Base-by-base conservation (phyloP, 2,113 vertebrate genomes). In the Piaya cayana region DNA sequence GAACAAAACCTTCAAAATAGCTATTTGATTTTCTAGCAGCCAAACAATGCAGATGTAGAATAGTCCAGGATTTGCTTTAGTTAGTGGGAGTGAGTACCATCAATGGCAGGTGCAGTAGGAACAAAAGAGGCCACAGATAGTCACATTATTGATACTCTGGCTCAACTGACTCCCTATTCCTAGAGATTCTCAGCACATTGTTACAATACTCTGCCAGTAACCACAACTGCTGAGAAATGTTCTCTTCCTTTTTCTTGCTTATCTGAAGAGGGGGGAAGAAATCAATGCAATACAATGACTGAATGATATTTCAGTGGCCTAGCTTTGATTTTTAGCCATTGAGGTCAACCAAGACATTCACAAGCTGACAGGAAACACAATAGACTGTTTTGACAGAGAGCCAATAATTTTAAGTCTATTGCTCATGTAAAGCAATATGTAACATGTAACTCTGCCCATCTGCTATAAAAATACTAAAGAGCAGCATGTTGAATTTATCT, bases 241-340 rank as follows among this genome's bases (percentile, higher is more conserved):
- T 96, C 92, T 72, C n/a, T 92, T 96, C 60, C 14, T n/a, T 71
- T 39, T 88, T 92, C 77, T 92, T 84, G 64, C 94, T 94, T 78
- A 79, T 64, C 89, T 86, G 88, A 91, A 39, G 36, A 39, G 42
- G 32, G 34, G 71, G 87, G 71, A 74, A 84, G 32, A 94, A 95
- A 97, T 95, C 95, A 94, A 96, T 97, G 84, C 50, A 77, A 50
- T 69, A 92, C 71, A 96, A 94, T 90, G 89, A 74, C 78, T 82
- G 88, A 94, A 89, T 86, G 82, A 84, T 88, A 94, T 93, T 82
- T 60, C n/a, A 96, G 93, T 80, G 82, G 78, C 79, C 91, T 76
- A 88, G 55, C 71, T 95, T 95, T 95, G 94, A 96, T 95, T 97
- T 81, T 90, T 30, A 94, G 91, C 82, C 93, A 63, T 25, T 94